Evolutionary conservation across 2,888 invertebrate genomes (phyloP).

Genomic region (Polyommatus icarus): DNA sequence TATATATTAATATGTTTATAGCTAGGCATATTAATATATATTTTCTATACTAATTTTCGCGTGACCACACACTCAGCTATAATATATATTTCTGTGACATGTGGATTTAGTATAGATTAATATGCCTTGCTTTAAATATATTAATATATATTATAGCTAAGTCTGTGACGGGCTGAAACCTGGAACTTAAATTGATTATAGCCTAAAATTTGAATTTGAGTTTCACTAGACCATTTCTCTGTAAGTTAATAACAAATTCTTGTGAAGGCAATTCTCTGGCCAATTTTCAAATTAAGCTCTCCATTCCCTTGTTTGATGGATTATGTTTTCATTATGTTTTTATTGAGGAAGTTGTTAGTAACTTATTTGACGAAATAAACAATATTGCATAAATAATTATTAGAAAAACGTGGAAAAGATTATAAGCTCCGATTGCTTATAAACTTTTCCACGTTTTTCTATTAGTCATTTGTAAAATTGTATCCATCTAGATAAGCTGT

Average conservation of each 20-base stretch:
- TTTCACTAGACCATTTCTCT: neutral
- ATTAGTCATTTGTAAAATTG: too few species aligned
- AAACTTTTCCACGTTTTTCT: too few species aligned
- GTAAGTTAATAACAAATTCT: conserved; percentile 16
- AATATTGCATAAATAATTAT: neutral
- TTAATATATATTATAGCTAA: too few species aligned
- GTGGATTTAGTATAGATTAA: too few species aligned
- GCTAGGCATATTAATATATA: too few species aligned
- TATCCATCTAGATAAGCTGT: too few species aligned
- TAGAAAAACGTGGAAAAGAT: neutral
- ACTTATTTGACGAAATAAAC: neutral
- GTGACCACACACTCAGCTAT: too few species aligned
- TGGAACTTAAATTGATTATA: neutral
- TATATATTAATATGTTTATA: too few species aligned
- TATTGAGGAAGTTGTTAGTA: neutral
- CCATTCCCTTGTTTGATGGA: neutral
- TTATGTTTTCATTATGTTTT: neutral
- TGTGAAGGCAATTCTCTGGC: neutral
- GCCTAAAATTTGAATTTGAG: neutral
- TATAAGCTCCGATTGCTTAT: neutral
- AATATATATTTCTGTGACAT: too few species aligned
- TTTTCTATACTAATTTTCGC: too few species aligned
- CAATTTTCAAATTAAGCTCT: conserved; percentile 12
- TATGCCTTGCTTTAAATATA: too few species aligned
- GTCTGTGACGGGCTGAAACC: too few species aligned